Conservation (phyloP, 1,140 invertebrate species). For the Penaeus indicus region DNA sequence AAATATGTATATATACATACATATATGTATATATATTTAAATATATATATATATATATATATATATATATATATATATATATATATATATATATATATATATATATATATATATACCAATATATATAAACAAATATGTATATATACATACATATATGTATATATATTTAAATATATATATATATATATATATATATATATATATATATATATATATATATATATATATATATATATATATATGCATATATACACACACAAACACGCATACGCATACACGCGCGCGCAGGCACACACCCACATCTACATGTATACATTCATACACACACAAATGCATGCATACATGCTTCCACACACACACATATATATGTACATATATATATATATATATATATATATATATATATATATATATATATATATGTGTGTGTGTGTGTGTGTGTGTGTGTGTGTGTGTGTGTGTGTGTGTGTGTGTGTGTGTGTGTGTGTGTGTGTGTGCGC, state of each 20-base stretch:
- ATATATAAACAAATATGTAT: background rate
- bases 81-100: conserved; percentile 9
- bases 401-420: conserved; percentile 33
- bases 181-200: conserved; percentile 26
- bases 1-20: background rate
- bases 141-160: conserved; percentile 2
- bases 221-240: background rate
- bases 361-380: conserved; percentile 8
- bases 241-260: background rate
- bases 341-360: no score
- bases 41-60: background rate
- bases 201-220: background rate
- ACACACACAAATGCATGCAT: no score
- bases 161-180: conserved; percentile 2
- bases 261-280: background rate
- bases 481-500: background rate
- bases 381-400: conserved; percentile 23
- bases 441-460: background rate
- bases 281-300: background rate
- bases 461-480: background rate
- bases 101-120: conserved; percentile 26
- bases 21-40: background rate
- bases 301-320: background rate
- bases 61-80: background rate
- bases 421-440: background rate